A percentile compares a stretch with the other conserved stretches of the same genome.
Conservation (phyloP, 2,797 vertebrate species). For the Rhinoraja longicauda region DNA sequence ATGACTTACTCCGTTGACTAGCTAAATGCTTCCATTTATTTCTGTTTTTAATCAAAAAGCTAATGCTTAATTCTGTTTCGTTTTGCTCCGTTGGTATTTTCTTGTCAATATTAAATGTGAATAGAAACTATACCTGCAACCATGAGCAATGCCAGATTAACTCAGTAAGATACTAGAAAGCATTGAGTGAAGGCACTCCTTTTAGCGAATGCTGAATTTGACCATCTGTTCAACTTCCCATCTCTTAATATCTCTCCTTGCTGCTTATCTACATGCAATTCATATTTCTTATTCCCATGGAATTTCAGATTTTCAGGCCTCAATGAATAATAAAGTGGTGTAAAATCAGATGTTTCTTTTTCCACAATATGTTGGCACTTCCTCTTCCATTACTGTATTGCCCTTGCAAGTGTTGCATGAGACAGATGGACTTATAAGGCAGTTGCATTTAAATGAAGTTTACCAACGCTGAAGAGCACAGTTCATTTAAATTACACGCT, state of each 20-base stretch:
- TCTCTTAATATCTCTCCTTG: neutral
- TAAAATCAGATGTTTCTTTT: constrained; percentile 16
- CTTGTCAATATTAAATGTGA: neutral
- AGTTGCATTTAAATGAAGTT: constrained; percentile 22
- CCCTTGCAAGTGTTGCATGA: neutral
- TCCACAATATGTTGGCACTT: constrained; percentile 13
- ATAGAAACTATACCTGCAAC: neutral
- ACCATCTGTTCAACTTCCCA: constrained; percentile 20
- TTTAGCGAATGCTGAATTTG: neutral
- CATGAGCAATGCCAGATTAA: neutral
- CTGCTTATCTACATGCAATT: neutral
- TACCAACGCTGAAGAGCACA: constrained; percentile 9
- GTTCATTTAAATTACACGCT: constrained; percentile 5
- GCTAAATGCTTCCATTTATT: too few species aligned
- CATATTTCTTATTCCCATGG: neutral
- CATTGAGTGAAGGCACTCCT: neutral
- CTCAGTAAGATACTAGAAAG: neutral
- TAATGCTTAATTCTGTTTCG: neutral
- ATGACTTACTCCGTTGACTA: too few species aligned
- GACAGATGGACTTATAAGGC: constrained; percentile 2
- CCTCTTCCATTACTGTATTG: neutral
- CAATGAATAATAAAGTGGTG: constrained; percentile 21
- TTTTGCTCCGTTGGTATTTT: neutral
- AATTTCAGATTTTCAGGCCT: constrained; percentile 31
- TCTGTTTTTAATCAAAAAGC: too few species aligned